Percentiles rank a stretch among this genome's conserved stretches.
phyloP scores from a whole-genome alignment of 2,113 vertebrate species.

The Ceyx cyanopectus region DNA sequence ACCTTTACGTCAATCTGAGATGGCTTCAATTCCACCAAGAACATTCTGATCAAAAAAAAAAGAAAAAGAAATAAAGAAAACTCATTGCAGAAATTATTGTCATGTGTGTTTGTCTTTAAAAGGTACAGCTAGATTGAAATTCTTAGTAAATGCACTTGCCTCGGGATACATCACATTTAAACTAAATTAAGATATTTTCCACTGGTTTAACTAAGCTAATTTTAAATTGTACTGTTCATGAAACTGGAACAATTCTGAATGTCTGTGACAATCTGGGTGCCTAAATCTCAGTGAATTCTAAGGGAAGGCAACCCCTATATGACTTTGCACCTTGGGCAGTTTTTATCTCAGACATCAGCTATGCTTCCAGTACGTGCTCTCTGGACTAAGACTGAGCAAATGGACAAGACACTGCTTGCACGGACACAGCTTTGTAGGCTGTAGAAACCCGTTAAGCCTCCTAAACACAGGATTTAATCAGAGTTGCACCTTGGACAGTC shows the following conservation, averaged over 20 bases:
- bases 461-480: background rate
- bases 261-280: background rate
- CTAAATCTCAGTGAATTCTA: background rate
- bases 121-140: background rate
- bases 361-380: fast-evolving
- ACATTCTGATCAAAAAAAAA: background rate
- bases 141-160: background rate
- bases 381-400: background rate
- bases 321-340: background rate
- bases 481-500: background rate
- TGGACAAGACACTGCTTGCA: background rate
- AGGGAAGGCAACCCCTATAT: background rate
- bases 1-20: background rate
- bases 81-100: background rate
- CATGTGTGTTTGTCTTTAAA: background rate
- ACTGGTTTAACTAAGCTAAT: background rate
- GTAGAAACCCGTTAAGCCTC: background rate
- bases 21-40: background rate
- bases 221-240: background rate
- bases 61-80: background rate
- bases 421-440: background rate
- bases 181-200: background rate
- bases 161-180: background rate
- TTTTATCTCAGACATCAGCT: background rate
- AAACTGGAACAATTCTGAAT: background rate